Evolutionary conservation across 1,140 invertebrate genomes (phyloP), one percentile per base, ranked within the genome.

Genomic region (Drosophila saltans): DNA sequence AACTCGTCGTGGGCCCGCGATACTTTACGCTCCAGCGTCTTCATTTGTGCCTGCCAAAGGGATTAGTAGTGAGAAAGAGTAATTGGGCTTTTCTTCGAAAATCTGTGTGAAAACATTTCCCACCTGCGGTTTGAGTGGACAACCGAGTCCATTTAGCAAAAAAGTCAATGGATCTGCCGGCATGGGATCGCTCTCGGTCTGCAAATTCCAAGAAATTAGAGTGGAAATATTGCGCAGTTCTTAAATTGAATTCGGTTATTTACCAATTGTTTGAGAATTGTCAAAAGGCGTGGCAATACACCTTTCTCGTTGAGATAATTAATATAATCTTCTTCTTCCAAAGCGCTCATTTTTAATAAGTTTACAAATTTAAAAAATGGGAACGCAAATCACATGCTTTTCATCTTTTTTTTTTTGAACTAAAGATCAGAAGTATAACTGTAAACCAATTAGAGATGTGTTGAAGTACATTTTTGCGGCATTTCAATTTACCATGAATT

Each of bases 1-100:
- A 88, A n/a, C 5, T 88, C 83, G 4, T 88, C 80, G 11, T 89
- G 72, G 3, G 84, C 84, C 2, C 77, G 77, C 0, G 80, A 68
- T 1, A 88, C 83, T 4, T 88, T 72, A 11, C 80, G 73, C 41
- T 88, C 83, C 65, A 89, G 56, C 2, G 78, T 52, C 39, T 90
- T 90, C 78, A 89, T 85, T 66, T 89, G 75, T 0, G 81, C 70
- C 71, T 76, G 6, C n/a, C n/a, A 24, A 4, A 6, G 3, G 1
- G 1, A 10, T 8, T 21, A 16, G 10, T 3, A 16, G 6, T 2
- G 33, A 33, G 7, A 56, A 41, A 2, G 4, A 28, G 5, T 0
- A 16, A 24, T 72, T 30, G 5, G 11, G 10, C 52, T 43, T 30
- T 39, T 2, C 1, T 11, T 5, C 0, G 0, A 16, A n/a, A 28